Evolutionary conservation across 1,140 invertebrate genomes (phyloP), one percentile per base, ranked within the genome.

Genomic region (Sipha flava): DNA sequence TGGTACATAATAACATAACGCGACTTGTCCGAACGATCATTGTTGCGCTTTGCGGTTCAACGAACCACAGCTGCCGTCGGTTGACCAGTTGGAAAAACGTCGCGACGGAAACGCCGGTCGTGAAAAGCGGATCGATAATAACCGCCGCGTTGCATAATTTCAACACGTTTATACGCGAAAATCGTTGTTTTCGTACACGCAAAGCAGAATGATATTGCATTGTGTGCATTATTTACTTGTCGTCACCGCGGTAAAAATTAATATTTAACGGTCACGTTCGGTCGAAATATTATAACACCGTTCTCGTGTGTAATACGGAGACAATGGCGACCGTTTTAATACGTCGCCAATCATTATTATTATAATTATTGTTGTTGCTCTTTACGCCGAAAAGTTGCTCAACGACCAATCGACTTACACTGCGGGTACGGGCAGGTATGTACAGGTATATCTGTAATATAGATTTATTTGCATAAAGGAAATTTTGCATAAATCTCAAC

Each of bases 21-120:
- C n/a, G 54, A 18, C 29, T 59, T 34, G 59, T 34, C 16, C 23
- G 21, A 31, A 21, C 40, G 26, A 72, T 49, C 43, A 72, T 72
- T 72, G 45, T 72, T 72, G 45, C 49, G 45, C 45, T 72, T 72
- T 49, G 68, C 3, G 68, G 68, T 72, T 72, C 68, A 72, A 72
- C 68, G 68, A 72, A 72, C 68, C 40, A 31, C 2, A 9, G 37
- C 26, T 10, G 26, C 40, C 23, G 66, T 26, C 37, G 12, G 14
- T 21, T 23, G 23, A 72, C 45, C 45, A 45, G 45, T 72, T 49
- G 43, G 45, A 16, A 34, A 62, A 62, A 62, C 29, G 29, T 31
- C 29, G 23, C 54, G 54, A 62, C 57, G 57, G 26, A 31, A 31
- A 62, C 40, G 43, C 49, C 26, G n/a, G 26, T 70, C 45, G 26